These are phyloP conservation scores for Drosophila serrata DNA, from an alignment of 1,140 invertebrate species.

Conservation along the genomic window DNA sequence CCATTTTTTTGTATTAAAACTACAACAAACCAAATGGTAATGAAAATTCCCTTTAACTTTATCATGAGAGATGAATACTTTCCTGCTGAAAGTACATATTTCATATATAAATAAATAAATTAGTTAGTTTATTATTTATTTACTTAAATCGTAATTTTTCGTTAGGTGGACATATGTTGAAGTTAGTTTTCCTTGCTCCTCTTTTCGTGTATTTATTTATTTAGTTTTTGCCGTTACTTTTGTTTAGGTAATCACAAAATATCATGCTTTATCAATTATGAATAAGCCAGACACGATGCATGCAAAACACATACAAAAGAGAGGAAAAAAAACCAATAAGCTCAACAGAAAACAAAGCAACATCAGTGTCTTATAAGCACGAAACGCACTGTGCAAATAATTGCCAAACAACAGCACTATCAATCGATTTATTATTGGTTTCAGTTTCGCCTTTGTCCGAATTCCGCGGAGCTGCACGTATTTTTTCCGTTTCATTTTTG, in stretches of 20 bases:
- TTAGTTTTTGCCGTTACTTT: background rate
- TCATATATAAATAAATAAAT: background rate
- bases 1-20: too few relatives aligned
- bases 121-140: background rate
- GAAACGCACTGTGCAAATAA: constrained; percentile 25
- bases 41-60: too few relatives aligned
- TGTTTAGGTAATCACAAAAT: constrained; percentile 13
- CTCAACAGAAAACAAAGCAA: constrained; percentile 1
- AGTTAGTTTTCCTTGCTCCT: background rate
- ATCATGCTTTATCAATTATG: constrained; percentile 8
- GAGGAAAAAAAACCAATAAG: background rate
- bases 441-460: constrained; percentile 17
- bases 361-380: background rate
- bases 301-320: background rate
- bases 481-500: constrained; percentile 20
- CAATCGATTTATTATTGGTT: constrained; percentile 30
- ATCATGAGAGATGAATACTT: too few relatives aligned
- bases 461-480: constrained; percentile 15
- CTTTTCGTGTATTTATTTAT: background rate
- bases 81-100: too few relatives aligned
- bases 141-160: background rate
- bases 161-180: background rate
- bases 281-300: constrained; percentile 8
- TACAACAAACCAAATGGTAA: too few relatives aligned
- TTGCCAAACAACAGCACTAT: constrained; percentile 19